phyloP scores from a whole-genome alignment of 2,113 vertebrate genomes.

The Cygnus buccinator region DNA sequence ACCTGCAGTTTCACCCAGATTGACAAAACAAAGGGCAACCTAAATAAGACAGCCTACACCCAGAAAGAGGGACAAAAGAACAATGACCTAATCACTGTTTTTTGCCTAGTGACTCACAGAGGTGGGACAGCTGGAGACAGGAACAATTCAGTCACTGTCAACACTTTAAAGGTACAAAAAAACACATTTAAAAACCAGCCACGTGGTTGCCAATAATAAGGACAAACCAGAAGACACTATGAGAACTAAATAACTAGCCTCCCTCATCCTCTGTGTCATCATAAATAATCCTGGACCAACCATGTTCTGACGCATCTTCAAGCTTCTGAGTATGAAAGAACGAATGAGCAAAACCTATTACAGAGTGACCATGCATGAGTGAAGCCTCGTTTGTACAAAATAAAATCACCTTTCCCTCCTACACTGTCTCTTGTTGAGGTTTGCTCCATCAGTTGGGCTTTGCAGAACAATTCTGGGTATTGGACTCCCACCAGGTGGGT shows the following conservation, averaged over 20 bases:
- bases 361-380: accelerated
- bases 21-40: neutral
- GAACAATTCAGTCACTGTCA: neutral
- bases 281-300: neutral
- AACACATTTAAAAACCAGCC: neutral
- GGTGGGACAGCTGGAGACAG: neutral
- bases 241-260: neutral
- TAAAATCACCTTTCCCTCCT: neutral
- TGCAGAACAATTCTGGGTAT: neutral
- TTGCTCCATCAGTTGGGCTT: neutral
- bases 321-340: neutral
- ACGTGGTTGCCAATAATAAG: neutral
- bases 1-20: neutral
- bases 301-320: accelerated
- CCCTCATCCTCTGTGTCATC: neutral
- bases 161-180: neutral
- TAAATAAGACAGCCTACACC: neutral
- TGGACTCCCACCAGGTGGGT: accelerated
- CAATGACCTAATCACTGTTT: neutral
- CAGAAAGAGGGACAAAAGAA: slow-evolving; percentile 9
- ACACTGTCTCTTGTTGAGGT: neutral
- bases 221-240: neutral
- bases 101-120: neutral
- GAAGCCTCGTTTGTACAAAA: neutral
- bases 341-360: accelerated